These are phyloP conservation scores for Corapipo altera DNA, from an alignment of 2,113 vertebrate genomes.

Conservation along the genomic window DNA sequence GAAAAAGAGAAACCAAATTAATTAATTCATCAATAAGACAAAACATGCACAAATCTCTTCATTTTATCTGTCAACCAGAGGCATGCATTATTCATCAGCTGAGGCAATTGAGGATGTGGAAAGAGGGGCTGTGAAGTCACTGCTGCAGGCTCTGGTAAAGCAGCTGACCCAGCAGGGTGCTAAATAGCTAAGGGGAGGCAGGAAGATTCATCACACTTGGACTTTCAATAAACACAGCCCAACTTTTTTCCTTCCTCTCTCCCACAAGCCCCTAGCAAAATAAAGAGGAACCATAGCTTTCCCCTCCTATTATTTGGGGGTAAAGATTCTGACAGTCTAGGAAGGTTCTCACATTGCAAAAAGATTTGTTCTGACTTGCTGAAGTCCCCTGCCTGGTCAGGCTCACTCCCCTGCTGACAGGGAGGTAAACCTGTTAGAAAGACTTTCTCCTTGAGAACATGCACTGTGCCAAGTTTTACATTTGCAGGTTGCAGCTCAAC, in stretches of 20 bases:
- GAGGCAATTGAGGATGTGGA: constrained; percentile 27
- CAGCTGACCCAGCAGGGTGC: constrained; percentile 31
- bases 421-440: neutral
- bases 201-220: neutral
- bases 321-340: neutral
- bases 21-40: constrained; percentile 69
- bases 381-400: neutral
- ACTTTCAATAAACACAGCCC: neutral
- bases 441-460: neutral
- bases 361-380: neutral
- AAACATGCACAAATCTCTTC: constrained; percentile 68
- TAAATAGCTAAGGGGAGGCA: neutral
- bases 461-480: neutral
- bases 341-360: neutral
- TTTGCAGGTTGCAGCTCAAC: constrained; percentile 8
- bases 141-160: constrained; percentile 12
- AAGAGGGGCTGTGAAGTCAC: constrained; percentile 45
- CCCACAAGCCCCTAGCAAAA: neutral
- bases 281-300: neutral
- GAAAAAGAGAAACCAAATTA: constrained; percentile 52
- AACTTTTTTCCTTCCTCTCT: neutral
- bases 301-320: neutral
- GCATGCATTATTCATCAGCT: constrained; percentile 68
- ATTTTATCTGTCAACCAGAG: constrained; percentile 69
- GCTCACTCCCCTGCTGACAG: neutral